Evolutionary conservation across 2,888 invertebrate species (phyloP), one percentile per base, ranked within the genome.

Genomic region (Aphidoletes aphidimyza): DNA sequence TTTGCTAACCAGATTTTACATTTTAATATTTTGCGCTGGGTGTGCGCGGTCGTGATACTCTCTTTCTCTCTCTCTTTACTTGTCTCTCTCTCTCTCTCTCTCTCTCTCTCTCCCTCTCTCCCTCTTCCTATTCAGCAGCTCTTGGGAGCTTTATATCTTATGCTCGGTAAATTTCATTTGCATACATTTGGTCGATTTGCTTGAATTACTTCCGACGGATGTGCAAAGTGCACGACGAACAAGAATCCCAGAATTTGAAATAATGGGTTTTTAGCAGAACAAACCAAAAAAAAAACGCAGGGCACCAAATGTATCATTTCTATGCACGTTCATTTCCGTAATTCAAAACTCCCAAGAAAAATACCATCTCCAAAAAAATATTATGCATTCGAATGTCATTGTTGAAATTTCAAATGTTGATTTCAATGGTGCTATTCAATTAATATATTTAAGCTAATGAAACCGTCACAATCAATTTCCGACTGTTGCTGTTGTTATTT

Each of bases 161-260:
- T 69, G 69, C 34, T 69, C 2, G 69, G 69, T 69, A 34, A 69
- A 69, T 30, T 69, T 69, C 30, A 30, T 69, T 30, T 69, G 69
- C 69, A 69, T 69, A 69, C 69, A 69, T 69, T 69, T 34, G 69
- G 69, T 30, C 30, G 69, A 69, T 69, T 30, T 30, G 69, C 69
- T 69, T 69, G 69, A 30, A 69, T 30, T 69, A n/a, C 69, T 69
- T n/a, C 69, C 26, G 69, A 69, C 69, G 30, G 69, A 69, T 69
- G 69, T 69, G 69, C 30, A 6, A 0, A 5, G n/a, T 26, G 69
- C 69, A 30, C 26, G 14, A 69, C 69, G 30, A 34, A 5, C 69
- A 34, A 69, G 14, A 30, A 69, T 30, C 3, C n/a, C 34, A 14
- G 69, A 14, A 69, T 6, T 11, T 26, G 19, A 47, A 47, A 47